Base-by-base conservation (phyloP, 1,140 invertebrate genomes). In the Ips typographus region DNA sequence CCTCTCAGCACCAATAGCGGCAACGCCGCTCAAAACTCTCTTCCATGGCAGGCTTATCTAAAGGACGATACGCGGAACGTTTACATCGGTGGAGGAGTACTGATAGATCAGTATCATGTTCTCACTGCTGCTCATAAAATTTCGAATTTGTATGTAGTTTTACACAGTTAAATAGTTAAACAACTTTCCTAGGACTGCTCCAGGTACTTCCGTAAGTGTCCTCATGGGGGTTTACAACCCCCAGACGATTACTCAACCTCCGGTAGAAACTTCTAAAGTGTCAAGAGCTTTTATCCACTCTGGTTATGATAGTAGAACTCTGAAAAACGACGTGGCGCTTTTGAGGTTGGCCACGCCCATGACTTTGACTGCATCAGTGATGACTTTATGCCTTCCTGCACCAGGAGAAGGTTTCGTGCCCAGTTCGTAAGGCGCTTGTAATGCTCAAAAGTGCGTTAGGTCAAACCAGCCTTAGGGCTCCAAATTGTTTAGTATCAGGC, bases 271-370 rank as follows among this genome's bases (percentile, higher is more conserved):
- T 22, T 22, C 22, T 22, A 22, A 22, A 22, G 22, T 22, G 22
- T 7, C 47, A 72, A 55, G 43, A 59, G 39, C 65, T 73, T 22
- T 8, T 53, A 37, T 85, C 4, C 86, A 91, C 75, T 83, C 84
- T 0, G 69, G 81, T 36, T 91, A 85, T 76, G 83, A 84, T 53
- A 64, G 80, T 0, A 60, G 72, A 0, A 87, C 83, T 63, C 75
- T 87, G 1, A 79, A 83, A 3, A 87, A 89, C 72, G 89, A 91
- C 70, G 77, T 91, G 7, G 89, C 89, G 8, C 72, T 92, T 0
- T 71, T 92, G 8, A 81, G 80, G 41, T 71, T 89, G 0, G 75
- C 81, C 1, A 77, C 84, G 4, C 82, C 84, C 6, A 53, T 78
- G 8, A 71, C 74, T 3, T 76, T 69, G 36, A 82, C 77, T 75